phyloP scores from a whole-genome alignment of 2,888 invertebrate genomes.

The Ornithoptera priamus region DNA sequence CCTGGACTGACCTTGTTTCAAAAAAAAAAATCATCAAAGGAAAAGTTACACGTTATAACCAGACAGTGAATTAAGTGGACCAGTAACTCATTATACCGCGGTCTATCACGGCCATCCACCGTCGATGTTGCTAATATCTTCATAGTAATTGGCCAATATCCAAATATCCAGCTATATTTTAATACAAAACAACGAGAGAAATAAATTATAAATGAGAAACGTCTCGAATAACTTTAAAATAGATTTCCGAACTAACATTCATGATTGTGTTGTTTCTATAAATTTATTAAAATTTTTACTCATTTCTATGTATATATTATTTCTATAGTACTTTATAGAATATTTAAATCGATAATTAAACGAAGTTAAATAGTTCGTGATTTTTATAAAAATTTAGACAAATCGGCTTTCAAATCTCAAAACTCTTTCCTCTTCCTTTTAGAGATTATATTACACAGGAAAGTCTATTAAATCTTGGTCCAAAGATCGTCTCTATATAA shows the following conservation, averaged over 20 bases:
- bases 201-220: neutral
- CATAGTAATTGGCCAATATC: constrained; percentile 30
- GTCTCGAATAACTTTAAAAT: neutral
- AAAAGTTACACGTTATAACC: constrained; percentile 1
- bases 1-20: too few relatives aligned
- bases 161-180: constrained; percentile 9
- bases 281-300: neutral
- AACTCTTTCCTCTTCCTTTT: too few relatives aligned
- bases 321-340: too few relatives aligned
- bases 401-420: too few relatives aligned
- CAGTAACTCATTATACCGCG: constrained; percentile 22
- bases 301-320: too few relatives aligned
- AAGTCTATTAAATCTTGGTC: too few relatives aligned
- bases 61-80: constrained; percentile 21
- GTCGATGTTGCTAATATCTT: constrained; percentile 22
- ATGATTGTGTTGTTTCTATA: neutral
- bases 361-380: too few relatives aligned
- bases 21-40: constrained; percentile 1
- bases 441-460: too few relatives aligned
- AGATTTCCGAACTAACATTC: neutral
- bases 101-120: constrained; percentile 6
- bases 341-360: too few relatives aligned
- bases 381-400: too few relatives aligned
- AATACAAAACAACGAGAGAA: neutral
- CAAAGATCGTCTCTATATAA: too few relatives aligned